Evolutionary conservation across 1,140 invertebrate genomes (phyloP).

Genomic region (Psix sp.): DNA sequence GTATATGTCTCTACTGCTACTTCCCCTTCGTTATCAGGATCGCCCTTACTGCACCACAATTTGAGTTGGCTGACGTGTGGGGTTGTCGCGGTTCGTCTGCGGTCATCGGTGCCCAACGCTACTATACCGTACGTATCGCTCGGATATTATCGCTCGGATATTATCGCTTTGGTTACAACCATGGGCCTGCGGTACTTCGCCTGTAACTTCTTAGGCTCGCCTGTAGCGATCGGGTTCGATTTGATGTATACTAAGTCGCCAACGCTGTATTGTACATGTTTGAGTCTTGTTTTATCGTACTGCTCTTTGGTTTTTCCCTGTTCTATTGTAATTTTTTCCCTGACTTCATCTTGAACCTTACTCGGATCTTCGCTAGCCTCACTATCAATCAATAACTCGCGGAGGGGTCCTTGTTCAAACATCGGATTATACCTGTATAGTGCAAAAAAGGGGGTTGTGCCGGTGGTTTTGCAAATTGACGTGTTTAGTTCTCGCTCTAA

Average conservation of each 20-base stretch:
- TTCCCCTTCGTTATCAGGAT: background rate
- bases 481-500: conserved; percentile 36
- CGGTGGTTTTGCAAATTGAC: conserved; percentile 35
- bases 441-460: conserved; percentile 34
- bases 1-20: background rate
- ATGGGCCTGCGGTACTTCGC: conserved; percentile 17
- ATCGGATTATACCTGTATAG: conserved; percentile 22
- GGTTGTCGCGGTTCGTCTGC: too few relatives aligned
- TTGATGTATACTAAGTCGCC: conserved; percentile 25
- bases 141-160: conserved; percentile 16
- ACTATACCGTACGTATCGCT: conserved; percentile 4
- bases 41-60: conserved; percentile 15
- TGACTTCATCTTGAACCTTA: conserved; percentile 14
- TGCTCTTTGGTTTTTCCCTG: conserved; percentile 17
- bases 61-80: conserved; percentile 27
- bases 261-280: conserved; percentile 6
- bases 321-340: conserved; percentile 2
- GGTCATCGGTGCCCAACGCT: too few relatives aligned
- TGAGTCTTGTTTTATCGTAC: conserved; percentile 1
- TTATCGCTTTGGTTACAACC: conserved; percentile 15
- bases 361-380: conserved; percentile 12
- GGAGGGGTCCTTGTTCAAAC: conserved; percentile 12
- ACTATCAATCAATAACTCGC: conserved; percentile 11
- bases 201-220: conserved; percentile 34
- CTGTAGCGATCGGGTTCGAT: conserved; percentile 17